Evolutionary conservation across 2,797 vertebrate genomes (phyloP), one percentile per base, ranked within the genome.

Genomic region (Centropyge bicolor): DNA sequence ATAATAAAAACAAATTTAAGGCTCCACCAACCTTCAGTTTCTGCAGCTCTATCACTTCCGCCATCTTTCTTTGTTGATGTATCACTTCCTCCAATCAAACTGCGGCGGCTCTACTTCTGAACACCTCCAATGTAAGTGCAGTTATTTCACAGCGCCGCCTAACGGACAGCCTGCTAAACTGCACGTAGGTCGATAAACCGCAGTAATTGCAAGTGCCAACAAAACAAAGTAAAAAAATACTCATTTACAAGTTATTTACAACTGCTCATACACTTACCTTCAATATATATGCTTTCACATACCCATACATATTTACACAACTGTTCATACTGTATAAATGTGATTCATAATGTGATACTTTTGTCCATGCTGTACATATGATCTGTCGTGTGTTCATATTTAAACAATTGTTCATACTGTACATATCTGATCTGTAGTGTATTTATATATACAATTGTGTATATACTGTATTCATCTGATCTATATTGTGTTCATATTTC

Each of bases 31-130:
- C 94, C 94, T 95, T 95, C 22, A 95, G 89, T 69, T 95, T 95
- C 36, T 94, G 94, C 65, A 95, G 87, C 69, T 93, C 93, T 59
- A 92, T 86, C 8, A 95, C 91, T 86, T 95, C 94, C 8, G 93
- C 93, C 94, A 95, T 95, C 87, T 93, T 94, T 90, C 85, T 88
- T 90, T 93, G 91, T 93, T 90, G 85, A 88, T 85, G 71, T 66
- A 46, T 24, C 0, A 74, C 85, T 89, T 93, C 90, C 88, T 86
- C 88, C 90, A 90, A 92, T 92, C 88, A 88, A 66, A 88, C 31
- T 2, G 61, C n/a, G 78, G 77, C 31, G 41, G 36, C 48, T 82
- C 74, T 74, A 24, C 74, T 72, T 87, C 77, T 64, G 38, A 48
- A 0, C 43, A 1, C 17, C 19, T 4, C 1, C 52, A 0, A 11